Percentiles rank a stretch among this genome's conserved stretches.
These are phyloP conservation scores for Macroramphosus scolopax DNA, from an alignment of 2,797 vertebrate genomes.

Conservation along the genomic window DNA sequence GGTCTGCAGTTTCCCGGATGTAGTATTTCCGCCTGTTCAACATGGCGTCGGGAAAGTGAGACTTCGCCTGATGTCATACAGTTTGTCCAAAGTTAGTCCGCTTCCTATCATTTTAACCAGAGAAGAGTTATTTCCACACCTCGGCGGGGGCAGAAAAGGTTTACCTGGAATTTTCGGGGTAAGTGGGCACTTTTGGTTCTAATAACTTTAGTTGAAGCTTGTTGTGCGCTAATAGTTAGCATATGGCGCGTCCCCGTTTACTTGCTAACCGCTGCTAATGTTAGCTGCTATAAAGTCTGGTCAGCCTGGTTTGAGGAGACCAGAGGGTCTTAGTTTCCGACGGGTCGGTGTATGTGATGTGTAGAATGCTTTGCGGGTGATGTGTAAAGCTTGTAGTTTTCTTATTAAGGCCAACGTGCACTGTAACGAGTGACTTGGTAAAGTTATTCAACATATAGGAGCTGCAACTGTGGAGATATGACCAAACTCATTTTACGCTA, in stretches of 20 bases:
- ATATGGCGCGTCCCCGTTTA: conserved; percentile 39
- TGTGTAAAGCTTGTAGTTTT: neutral
- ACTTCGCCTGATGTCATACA: conserved; percentile 67
- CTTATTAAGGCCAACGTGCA: rapidly evolving
- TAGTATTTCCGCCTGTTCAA: conserved; percentile 61
- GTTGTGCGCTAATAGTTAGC: conserved; percentile 38
- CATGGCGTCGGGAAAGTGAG: conserved; percentile 78
- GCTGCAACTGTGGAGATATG: neutral
- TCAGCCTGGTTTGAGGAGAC: neutral
- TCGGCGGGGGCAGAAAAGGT: conserved; percentile 16
- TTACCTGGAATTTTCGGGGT: conserved; percentile 43
- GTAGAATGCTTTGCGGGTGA: neutral
- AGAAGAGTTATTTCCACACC: conserved; percentile 8
- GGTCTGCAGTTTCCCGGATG: conserved; percentile 74
- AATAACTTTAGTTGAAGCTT: neutral
- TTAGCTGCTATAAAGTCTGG: conserved; percentile 39
- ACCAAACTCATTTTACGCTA: conserved; percentile 23
- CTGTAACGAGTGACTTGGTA: conserved; percentile 5
- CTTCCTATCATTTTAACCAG: conserved; percentile 10
- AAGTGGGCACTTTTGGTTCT: conserved; percentile 19
- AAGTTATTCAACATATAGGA: conserved; percentile 41
- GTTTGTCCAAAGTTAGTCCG: conserved; percentile 58
- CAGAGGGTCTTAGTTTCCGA: neutral
- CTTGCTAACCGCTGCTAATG: conserved; percentile 61
- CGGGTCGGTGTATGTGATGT: neutral